Percentiles rank a stretch among this genome's conserved stretches.
Conservation (phyloP, 2,113 vertebrate genomes). For the Astur gentilis region DNA sequence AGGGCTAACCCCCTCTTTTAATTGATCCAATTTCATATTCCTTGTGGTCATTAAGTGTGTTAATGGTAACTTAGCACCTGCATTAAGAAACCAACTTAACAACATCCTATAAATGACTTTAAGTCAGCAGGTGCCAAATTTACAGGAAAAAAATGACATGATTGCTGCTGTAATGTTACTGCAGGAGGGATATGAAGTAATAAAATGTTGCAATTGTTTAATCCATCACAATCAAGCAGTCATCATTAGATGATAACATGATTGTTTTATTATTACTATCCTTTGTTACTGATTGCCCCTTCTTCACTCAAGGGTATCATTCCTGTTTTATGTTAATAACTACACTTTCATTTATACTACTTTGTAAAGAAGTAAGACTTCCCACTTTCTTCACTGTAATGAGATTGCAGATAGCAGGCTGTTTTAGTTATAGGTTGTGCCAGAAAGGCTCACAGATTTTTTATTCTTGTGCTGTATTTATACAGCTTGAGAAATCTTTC, state of each 20-base stretch:
- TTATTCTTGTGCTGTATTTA: neutral
- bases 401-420: neutral
- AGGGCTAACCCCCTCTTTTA: slow-evolving; percentile 38
- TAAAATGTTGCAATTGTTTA: slow-evolving; percentile 62
- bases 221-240: slow-evolving; percentile 63
- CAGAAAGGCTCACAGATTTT: neutral
- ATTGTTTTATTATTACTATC: slow-evolving; percentile 60
- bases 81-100: slow-evolving; percentile 44
- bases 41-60: slow-evolving; percentile 50
- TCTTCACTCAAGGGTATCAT: slow-evolving; percentile 49
- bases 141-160: slow-evolving; percentile 12
- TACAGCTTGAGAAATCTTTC: neutral
- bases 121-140: slow-evolving; percentile 55
- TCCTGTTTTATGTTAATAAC: slow-evolving; percentile 35
- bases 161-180: slow-evolving; percentile 35
- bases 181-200: slow-evolving; percentile 50
- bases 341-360: neutral
- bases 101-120: slow-evolving; percentile 42
- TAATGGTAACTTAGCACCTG: slow-evolving; percentile 42
- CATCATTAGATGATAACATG: slow-evolving; percentile 54
- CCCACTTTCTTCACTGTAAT: neutral
- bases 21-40: slow-evolving; percentile 59
- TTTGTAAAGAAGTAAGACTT: neutral
- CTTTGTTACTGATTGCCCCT: slow-evolving; percentile 49
- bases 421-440: neutral